Evolutionary conservation across 2,888 invertebrate species (phyloP), one percentile per base, ranked within the genome.

Genomic region (Halocaridina rubra): DNA sequence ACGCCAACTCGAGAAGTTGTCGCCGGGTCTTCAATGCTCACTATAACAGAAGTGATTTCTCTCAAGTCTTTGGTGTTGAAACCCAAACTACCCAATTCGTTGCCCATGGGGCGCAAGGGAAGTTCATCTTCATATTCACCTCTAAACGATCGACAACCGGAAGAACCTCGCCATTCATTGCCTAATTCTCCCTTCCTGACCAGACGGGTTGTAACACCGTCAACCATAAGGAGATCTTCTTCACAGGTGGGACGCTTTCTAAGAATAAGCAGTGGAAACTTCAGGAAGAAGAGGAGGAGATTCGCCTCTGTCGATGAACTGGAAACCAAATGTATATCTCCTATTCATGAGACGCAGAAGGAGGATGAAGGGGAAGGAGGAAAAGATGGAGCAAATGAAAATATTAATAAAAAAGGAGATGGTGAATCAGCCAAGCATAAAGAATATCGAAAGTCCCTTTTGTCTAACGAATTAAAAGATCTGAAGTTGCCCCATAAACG

Each of bases 271-370:
- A 87, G 74, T n/a, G 71, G 77, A 3, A 84, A 67, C 46, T 72
- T 76, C 53, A 80, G 59, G 39, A 77, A 75, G n/a, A 81, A 74
- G 67, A 79, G 81, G 33, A 75, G 88, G 74, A 64, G 84, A 16
- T 88, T 79, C 22, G 84, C 84, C 27, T 88, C 88, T 13, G 84
- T 85, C 13, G 88, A 86, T 27, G 86, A 86, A 59, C 61, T 88
- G 33, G 84, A 86, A 64, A 82, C 69, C 1, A 69, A 81, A 0
- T 86, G 85, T 33, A 79, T 88, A 7, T 86, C 85, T 27, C 86
- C 88, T 30, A 88, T 86, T 57, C 74, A 72, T 3, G 88, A 88
- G 69, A 80, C 29, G 3, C 79, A 79, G 24, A 72, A 67, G n/a
- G 84, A 84, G 57, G 84, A 79, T 27, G 84, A 84, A 24, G 75